Base-by-base conservation (phyloP, 2,888 invertebrate genomes). In the Xiphydria camelus region DNA sequence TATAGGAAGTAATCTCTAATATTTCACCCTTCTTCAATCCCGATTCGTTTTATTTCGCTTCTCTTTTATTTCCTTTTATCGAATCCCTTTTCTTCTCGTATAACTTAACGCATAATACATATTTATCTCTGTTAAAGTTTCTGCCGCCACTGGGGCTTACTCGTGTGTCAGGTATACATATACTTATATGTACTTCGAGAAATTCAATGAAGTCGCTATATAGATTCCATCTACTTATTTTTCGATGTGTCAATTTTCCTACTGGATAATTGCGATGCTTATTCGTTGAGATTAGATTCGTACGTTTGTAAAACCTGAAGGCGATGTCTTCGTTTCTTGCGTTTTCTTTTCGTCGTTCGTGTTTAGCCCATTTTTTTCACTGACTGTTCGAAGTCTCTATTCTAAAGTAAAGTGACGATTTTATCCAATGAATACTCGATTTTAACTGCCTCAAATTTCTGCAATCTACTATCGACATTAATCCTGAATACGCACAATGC, bases 1-100 rank as follows among this genome's bases (percentile, higher is more conserved):
- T 67, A 68, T 65, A 67, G 68, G 70, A 72, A 72, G 62, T 66
- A 61, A 65, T 62, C 34, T 45, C 43, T 58, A 53, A 43, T 6
- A 33, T 48, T 45, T 43, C 48, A 59, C 53, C 38, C n/a, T n/a
- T n/a, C n/a, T n/a, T n/a, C n/a, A n/a, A n/a, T n/a, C n/a, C n/a
- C n/a, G n/a, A n/a, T n/a, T n/a, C n/a, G n/a, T n/a, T n/a, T n/a
- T n/a, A 35, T 15, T 41, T 5, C 25, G 4, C 36, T 38, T 40
- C 17, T 32, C 31, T 39, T 10, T 12, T 23, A 40, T 32, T 36
- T 9, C 19, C n/a, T 35, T 20, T 17, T 41, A 20, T 31, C 15
- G 14, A 26, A 17, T 31, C 21, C 7, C 6, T 33, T 34, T 44
- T 31, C 34, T 26, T 12, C 21, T 21, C 26, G 4, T 15, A 25